Evolutionary conservation across 2,888 invertebrate genomes (phyloP).

Genomic region (Rugalucina vietnamica): DNA sequence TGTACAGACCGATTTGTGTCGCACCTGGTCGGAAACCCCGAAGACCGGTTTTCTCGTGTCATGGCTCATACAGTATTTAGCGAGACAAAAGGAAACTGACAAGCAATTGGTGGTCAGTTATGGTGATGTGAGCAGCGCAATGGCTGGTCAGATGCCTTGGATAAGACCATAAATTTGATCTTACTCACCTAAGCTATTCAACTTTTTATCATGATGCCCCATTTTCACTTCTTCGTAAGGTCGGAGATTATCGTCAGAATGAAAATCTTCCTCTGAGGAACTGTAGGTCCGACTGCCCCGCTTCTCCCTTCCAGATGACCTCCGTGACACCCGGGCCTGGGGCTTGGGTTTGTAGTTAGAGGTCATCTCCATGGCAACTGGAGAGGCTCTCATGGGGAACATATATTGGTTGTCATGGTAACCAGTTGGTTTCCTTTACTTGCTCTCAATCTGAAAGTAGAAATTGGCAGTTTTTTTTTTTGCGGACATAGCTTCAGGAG

Average conservation of each 20-base stretch:
- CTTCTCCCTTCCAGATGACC: constrained; percentile 48
- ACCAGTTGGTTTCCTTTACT: not conserved
- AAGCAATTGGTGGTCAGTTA: too few species aligned
- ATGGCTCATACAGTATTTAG: too few species aligned
- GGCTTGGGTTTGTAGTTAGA: constrained; percentile 65
- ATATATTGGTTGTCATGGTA: constrained; percentile 40
- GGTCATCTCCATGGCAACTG: constrained; percentile 65
- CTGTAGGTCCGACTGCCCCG: constrained; percentile 74
- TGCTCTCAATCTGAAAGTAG: not conserved
- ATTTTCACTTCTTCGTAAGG: constrained; percentile 81
- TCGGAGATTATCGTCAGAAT: constrained; percentile 80
- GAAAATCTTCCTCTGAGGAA: constrained; percentile 78
- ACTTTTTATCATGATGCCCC: constrained; percentile 79
- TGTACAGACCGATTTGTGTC: too few species aligned
- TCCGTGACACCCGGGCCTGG: constrained; percentile 55
- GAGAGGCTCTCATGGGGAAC: constrained; percentile 55
- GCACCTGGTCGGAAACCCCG: too few species aligned
- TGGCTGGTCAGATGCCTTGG: too few species aligned
- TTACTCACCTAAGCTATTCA: constrained; percentile 77
- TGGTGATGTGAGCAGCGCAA: too few species aligned
- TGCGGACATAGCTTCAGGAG: too few species aligned
- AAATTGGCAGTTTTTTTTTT: too few species aligned
- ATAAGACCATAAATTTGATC: too few species aligned
- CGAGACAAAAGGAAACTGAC: too few species aligned
- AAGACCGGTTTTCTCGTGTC: too few species aligned